These are phyloP conservation scores for Drosophila buzzatii DNA, from an alignment of 2,888 invertebrate species.

Conservation along the genomic window DNA sequence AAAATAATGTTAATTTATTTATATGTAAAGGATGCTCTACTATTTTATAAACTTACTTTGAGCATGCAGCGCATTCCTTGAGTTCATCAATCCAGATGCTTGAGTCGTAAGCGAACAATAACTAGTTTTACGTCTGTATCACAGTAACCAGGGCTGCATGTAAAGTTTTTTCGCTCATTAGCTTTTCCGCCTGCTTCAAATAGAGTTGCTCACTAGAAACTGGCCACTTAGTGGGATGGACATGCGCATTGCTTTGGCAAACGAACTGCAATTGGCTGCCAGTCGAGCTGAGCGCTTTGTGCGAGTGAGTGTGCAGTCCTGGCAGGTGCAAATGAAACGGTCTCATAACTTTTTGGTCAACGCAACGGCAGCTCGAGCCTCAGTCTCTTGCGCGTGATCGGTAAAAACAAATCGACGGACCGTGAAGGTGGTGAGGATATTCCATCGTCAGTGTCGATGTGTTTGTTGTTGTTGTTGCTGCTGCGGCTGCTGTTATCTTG, in stretches of 20 bases:
- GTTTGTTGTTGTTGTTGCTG: conserved; percentile 60
- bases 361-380: conserved; percentile 54
- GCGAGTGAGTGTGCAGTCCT: conserved; percentile 51
- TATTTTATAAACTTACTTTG: not conserved
- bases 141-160: conserved; percentile 58
- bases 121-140: conserved; percentile 69
- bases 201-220: conserved; percentile 36
- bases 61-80: conserved; percentile 17
- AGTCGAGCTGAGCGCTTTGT: conserved; percentile 8
- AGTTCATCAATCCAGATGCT: conserved; percentile 14
- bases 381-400: conserved; percentile 79
- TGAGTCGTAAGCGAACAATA: conserved; percentile 48
- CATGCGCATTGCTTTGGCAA: conserved; percentile 9
- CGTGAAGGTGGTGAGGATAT: conserved; percentile 77
- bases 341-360: conserved; percentile 70
- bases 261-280: conserved; percentile 35
- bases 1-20: not conserved
- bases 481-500: conserved; percentile 61
- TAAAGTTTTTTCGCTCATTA: conserved; percentile 50
- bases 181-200: conserved; percentile 46
- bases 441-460: conserved; percentile 55
- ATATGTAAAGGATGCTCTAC: not conserved
- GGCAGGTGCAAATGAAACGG: conserved; percentile 69
- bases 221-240: conserved; percentile 9
- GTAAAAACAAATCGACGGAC: conserved; percentile 71